Conservation (phyloP, 1,140 invertebrate species). For the Brachionus rotundiformis region DNA sequence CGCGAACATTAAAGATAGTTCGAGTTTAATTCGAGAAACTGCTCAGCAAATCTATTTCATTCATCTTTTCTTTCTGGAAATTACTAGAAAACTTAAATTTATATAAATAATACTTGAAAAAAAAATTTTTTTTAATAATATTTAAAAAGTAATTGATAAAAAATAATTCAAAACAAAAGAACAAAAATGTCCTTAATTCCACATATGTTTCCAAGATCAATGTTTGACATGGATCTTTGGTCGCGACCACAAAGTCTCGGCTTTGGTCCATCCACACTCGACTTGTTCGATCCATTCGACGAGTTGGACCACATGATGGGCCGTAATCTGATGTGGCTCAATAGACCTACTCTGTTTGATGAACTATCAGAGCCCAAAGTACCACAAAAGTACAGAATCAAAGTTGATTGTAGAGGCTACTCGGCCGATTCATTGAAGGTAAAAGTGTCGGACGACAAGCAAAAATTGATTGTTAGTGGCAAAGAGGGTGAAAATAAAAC, state of each 20-base stretch:
- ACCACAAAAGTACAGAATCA: neutral
- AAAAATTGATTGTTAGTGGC: slow-evolving; percentile 4
- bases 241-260: neutral
- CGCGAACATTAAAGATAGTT: neutral
- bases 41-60: neutral
- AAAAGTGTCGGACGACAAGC: neutral
- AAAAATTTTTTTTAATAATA: neutral
- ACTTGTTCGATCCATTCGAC: neutral
- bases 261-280: slow-evolving; percentile 18
- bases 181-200: slow-evolving; percentile 28
- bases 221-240: slow-evolving; percentile 50
- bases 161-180: neutral
- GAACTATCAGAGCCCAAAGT: neutral
- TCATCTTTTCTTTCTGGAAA: neutral
- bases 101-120: neutral
- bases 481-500: slow-evolving; percentile 17
- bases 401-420: slow-evolving; percentile 22
- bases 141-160: neutral
- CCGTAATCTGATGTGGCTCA: neutral
- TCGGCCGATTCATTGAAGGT: neutral
- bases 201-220: slow-evolving; percentile 15
- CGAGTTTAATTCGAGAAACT: neutral
- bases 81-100: neutral
- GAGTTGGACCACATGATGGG: neutral
- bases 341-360: neutral